phyloP scores from a whole-genome alignment of 1,140 invertebrate species.

The Coboldia fuscipes region DNA sequence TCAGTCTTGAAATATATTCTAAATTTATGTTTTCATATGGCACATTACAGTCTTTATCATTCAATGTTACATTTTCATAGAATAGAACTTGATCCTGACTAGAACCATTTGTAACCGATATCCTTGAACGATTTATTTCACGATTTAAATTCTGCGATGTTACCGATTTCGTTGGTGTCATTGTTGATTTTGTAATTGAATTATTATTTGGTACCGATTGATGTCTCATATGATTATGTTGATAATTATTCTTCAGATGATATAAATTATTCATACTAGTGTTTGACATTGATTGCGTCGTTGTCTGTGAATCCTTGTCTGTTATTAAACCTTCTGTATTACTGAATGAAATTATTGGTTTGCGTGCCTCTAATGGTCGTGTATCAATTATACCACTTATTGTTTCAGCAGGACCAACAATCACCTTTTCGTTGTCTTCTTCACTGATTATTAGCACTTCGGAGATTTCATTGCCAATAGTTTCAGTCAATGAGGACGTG shows the following conservation, averaged over 20 bases:
- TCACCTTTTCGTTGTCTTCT: slow-evolving; percentile 15
- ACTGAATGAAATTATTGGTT: background rate
- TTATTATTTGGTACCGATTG: slow-evolving; percentile 3
- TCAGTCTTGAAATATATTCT: slow-evolving; percentile 69
- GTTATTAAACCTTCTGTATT: background rate
- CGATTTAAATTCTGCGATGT: background rate
- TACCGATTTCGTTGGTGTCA: slow-evolving; percentile 1
- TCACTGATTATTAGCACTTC: slow-evolving; percentile 9
- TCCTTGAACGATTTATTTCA: background rate
- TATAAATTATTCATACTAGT: slow-evolving; percentile 3
- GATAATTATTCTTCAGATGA: slow-evolving; percentile 2
- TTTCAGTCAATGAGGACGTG: too few relatives aligned
- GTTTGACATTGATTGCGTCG: background rate
- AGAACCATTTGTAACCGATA: background rate
- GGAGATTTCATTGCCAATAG: slow-evolving; percentile 12
- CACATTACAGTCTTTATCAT: slow-evolving; percentile 23
- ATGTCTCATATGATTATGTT: slow-evolving; percentile 7
- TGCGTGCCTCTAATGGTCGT: slow-evolving; percentile 19
- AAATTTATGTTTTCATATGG: slow-evolving; percentile 79
- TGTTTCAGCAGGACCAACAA: slow-evolving; percentile 37
- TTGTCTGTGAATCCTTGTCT: background rate
- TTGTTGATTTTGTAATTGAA: slow-evolving; percentile 4
- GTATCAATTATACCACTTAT: slow-evolving; percentile 41
- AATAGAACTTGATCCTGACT: slow-evolving; percentile 10
- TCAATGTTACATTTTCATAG: slow-evolving; percentile 21